Evolutionary conservation across 92 coral and sea anemone species (phyloP).

Genomic region (Phymanthus crucifer): DNA sequence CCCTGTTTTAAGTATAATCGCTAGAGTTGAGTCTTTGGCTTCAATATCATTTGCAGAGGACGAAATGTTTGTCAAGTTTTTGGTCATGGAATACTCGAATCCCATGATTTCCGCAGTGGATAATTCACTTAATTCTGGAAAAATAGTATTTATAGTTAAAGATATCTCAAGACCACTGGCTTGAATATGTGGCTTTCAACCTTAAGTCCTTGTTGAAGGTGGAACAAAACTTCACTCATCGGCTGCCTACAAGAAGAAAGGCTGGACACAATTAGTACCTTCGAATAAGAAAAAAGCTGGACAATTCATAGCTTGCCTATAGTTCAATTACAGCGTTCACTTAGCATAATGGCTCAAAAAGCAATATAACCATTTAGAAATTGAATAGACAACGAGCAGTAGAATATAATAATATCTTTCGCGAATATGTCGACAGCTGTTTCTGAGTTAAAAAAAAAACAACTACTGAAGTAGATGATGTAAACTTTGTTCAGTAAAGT

Average conservation of each 20-base stretch:
- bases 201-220: no score
- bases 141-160: no score
- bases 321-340: neutral
- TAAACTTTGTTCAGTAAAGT: neutral
- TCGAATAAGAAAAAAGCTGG: neutral
- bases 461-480: neutral
- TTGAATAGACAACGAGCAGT: neutral
- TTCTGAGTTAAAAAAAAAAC: neutral
- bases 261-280: neutral
- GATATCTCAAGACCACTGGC: no score
- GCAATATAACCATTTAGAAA: neutral
- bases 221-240: no score
- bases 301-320: neutral
- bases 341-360: neutral
- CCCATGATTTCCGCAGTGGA: no score
- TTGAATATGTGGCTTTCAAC: no score
- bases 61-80: neutral
- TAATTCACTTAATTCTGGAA: no score
- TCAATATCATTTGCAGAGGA: neutral
- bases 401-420: no score
- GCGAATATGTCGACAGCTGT: no score
- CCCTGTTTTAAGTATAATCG: conserved; percentile 26
- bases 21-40: conserved; percentile 20
- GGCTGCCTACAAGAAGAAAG: no score
- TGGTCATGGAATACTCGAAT: no score